A percentile compares a stretch with the other conserved stretches of the same genome.
Evolutionary conservation across 2,113 vertebrate species (phyloP).

Genomic region (Thymallus thymallus): DNA sequence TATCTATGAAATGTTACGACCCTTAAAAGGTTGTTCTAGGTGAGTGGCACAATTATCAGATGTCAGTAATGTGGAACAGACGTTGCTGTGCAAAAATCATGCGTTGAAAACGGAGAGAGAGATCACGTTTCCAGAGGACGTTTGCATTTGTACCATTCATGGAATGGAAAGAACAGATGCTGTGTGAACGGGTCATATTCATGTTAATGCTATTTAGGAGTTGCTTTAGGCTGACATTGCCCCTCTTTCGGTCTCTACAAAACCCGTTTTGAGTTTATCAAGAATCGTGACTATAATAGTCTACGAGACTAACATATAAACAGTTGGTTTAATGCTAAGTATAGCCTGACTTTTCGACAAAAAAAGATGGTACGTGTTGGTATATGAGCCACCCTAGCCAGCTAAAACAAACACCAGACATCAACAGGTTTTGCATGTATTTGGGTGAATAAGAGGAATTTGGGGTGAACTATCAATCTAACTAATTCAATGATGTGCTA

Average conservation of each 20-base stretch:
- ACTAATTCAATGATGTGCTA: neutral
- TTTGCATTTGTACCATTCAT: conserved; percentile 16
- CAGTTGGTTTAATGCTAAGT: neutral
- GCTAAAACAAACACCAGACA: neutral
- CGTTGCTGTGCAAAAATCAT: conserved; percentile 1
- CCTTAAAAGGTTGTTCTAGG: too few relatives aligned
- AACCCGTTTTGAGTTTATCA: neutral
- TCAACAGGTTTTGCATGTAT: neutral
- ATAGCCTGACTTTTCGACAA: neutral
- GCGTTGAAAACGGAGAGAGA: neutral
- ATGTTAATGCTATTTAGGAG: neutral
- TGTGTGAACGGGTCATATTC: neutral
- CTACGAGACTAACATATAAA: neutral
- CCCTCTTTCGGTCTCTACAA: neutral
- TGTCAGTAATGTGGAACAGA: conserved; percentile 1
- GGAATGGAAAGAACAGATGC: neutral
- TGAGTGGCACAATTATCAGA: neutral
- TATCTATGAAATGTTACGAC: neutral
- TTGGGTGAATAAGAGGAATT: neutral
- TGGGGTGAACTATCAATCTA: neutral
- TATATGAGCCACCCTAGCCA: neutral
- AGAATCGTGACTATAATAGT: neutral
- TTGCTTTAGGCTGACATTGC: neutral
- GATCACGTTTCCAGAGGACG: neutral
- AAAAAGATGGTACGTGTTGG: neutral